Evolutionary conservation across 1,140 invertebrate species (phyloP).

Genomic region (Hermetia illucens): DNA sequence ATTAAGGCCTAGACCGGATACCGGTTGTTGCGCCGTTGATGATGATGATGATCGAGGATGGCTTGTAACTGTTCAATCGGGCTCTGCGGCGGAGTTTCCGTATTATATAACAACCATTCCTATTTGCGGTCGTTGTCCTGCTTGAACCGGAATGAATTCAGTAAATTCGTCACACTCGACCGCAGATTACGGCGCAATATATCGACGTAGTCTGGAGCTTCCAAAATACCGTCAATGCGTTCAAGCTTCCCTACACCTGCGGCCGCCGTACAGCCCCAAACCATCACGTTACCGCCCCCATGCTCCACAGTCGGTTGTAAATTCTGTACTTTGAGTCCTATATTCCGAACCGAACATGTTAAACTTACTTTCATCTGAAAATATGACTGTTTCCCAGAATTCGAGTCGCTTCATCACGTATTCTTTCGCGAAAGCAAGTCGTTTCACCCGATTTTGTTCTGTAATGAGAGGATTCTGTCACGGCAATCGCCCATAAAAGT

Average conservation of each 20-base stretch:
- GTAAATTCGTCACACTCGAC: conserved; percentile 4
- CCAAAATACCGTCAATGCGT: conserved; percentile 11
- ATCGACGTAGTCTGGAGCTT: conserved; percentile 8
- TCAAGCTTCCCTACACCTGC: conserved; percentile 15
- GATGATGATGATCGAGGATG: no score
- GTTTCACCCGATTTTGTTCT: conserved; percentile 5
- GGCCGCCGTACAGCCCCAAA: conserved; percentile 19
- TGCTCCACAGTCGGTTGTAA: conserved; percentile 24
- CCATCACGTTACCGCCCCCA: conserved; percentile 19
- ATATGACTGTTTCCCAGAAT: conserved; percentile 12
- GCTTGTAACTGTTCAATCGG: no score
- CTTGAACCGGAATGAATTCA: conserved; percentile 7
- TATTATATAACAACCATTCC: conserved; percentile 13
- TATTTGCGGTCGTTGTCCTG: conserved; percentile 27
- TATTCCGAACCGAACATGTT: conserved; percentile 10
- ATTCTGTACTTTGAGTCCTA: conserved; percentile 7
- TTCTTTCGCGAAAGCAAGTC: conserved; percentile 10
- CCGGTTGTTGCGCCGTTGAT: no score
- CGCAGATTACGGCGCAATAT: conserved; percentile 11
- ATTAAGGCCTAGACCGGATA: no score
- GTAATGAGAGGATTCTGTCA: conserved; percentile 6
- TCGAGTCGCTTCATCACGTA: conserved; percentile 4
- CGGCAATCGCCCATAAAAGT: conserved; percentile 3
- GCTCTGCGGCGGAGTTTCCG: conserved; percentile 17
- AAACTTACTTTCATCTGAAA: conserved; percentile 16